Evolutionary conservation across 2,113 vertebrate species (phyloP).

Genomic region (Hemiprocne comata): DNA sequence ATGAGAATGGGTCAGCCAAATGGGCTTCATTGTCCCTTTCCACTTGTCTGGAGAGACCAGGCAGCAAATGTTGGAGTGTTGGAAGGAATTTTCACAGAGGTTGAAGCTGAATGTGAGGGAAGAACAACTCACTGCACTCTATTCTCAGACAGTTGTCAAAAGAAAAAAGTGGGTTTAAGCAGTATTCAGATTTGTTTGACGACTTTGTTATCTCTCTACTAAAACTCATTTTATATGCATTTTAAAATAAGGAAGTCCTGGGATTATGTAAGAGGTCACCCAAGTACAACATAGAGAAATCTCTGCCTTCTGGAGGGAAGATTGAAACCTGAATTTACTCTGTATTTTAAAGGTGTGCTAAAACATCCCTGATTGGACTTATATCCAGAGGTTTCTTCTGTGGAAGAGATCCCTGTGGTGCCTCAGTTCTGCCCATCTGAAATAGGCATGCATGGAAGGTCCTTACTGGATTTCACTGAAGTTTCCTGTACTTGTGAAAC

Average conservation of each 20-base stretch:
- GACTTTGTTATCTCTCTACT: not conserved
- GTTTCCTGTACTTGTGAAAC: not conserved
- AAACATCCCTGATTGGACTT: not conserved
- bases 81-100: not conserved
- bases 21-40: not conserved
- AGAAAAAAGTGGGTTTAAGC: slow-evolving; percentile 17
- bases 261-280: not conserved
- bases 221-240: not conserved
- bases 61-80: not conserved
- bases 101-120: slow-evolving; percentile 25
- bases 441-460: fast-evolving
- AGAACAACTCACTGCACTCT: not conserved
- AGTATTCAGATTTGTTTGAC: slow-evolving; percentile 24
- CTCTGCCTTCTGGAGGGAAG: not conserved
- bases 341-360: not conserved
- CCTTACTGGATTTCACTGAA: not conserved
- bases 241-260: not conserved
- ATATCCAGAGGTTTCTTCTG: not conserved
- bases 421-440: not conserved
- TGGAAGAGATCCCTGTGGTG: not conserved
- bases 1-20: not conserved
- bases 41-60: not conserved
- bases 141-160: slow-evolving; percentile 37
- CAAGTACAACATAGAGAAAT: not conserved
- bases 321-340: not conserved